A percentile compares a stretch with the other conserved stretches of the same genome.
Evolutionary conservation across 2,113 vertebrate species (phyloP).

Genomic region (Polyodon spathula): DNA sequence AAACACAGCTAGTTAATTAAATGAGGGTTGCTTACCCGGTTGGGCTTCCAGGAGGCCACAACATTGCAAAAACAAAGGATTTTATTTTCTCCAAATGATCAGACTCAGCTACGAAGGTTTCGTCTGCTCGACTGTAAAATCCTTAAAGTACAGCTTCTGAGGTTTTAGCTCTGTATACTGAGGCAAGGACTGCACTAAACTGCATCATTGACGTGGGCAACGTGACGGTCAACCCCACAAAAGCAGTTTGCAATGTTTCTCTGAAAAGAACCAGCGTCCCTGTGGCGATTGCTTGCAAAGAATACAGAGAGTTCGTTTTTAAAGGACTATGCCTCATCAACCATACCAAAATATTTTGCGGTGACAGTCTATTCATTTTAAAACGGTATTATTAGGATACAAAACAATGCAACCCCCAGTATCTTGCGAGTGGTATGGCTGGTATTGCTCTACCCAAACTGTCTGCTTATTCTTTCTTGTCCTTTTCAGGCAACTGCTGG

Average conservation of each 20-base stretch:
- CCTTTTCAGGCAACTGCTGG: conserved; percentile 24
- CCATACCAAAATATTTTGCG: conserved; percentile 38
- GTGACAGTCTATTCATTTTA: conserved; percentile 36
- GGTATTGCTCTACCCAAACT: conserved; percentile 34
- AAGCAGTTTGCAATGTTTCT: conserved; percentile 34
- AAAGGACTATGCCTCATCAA: conserved; percentile 6
- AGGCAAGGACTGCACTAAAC: conserved; percentile 30
- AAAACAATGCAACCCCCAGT: conserved; percentile 41
- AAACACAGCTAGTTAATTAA: conserved; percentile 11
- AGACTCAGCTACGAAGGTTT: not conserved
- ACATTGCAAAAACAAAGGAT: conserved; percentile 48
- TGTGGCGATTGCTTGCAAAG: not conserved
- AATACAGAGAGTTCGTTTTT: not conserved
- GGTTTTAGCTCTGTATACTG: conserved; percentile 41
- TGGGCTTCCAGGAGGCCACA: conserved; percentile 53
- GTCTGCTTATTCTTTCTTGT: conserved; percentile 36
- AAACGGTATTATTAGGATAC: conserved; percentile 33
- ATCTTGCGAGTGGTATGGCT: conserved; percentile 45
- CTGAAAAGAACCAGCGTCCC: conserved; percentile 18
- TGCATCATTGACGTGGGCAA: conserved; percentile 49
- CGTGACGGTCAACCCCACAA: conserved; percentile 35
- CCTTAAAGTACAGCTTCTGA: conserved; percentile 46
- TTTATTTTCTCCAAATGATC: conserved; percentile 18
- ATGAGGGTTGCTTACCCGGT: conserved; percentile 63
- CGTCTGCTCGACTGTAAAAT: conserved; percentile 24